These are phyloP conservation scores for Nephrotoma guestfalica DNA, from an alignment of 2,888 invertebrate genomes.

Conservation along the genomic window DNA sequence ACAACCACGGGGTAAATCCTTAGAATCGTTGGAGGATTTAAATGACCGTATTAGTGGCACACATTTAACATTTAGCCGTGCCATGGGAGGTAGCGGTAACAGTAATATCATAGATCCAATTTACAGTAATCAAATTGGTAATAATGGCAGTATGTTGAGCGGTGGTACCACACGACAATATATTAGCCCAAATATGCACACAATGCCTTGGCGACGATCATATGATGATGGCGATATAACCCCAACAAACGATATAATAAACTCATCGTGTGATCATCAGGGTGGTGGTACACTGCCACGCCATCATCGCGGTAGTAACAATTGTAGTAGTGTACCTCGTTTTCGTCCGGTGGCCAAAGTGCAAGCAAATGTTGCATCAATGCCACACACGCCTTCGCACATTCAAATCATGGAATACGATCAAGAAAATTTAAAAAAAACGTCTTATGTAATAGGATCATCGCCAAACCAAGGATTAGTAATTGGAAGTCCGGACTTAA, in stretches of 20 bases:
- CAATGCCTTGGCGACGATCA: slow-evolving; percentile 49
- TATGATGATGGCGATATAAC: slow-evolving; percentile 86
- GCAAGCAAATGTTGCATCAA: not conserved
- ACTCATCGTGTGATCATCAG: slow-evolving; percentile 34
- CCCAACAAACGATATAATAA: slow-evolving; percentile 60
- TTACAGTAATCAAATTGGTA: not conserved
- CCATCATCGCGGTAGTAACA: slow-evolving; percentile 38
- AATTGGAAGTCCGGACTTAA: slow-evolving; percentile 52
- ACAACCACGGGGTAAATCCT: slow-evolving; percentile 69
- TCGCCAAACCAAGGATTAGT: not conserved
- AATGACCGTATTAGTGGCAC: slow-evolving; percentile 39
- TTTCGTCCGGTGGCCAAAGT: slow-evolving; percentile 8
- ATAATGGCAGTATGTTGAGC: not conserved
- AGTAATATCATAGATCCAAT: not conserved
- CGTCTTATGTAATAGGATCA: not conserved
- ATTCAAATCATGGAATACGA: not conserved
- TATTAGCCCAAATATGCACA: not conserved
- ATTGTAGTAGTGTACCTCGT: slow-evolving; percentile 12
- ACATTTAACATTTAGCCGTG: slow-evolving; percentile 31
- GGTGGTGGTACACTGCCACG: slow-evolving; percentile 79
- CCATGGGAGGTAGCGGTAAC: not conserved
- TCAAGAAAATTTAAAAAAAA: not conserved
- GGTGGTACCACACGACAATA: not conserved
- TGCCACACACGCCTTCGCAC: not conserved
- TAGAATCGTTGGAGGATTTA: slow-evolving; percentile 72